Evolutionary conservation across 2,797 vertebrate genomes (phyloP), one percentile per base, ranked within the genome.

Genomic region (Myioborus miniatus): DNA sequence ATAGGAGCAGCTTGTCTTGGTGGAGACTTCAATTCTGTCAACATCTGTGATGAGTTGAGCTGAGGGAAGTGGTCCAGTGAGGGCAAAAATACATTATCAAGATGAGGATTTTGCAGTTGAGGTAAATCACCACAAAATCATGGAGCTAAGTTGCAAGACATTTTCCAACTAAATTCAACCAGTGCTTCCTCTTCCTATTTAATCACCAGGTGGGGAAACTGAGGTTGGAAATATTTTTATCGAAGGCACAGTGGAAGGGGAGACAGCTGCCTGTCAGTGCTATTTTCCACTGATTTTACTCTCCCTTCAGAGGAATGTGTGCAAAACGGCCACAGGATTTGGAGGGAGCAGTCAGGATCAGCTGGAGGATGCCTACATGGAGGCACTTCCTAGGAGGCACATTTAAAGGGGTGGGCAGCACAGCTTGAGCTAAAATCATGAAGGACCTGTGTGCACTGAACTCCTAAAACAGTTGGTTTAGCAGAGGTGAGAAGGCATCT

Each of bases 261-360:
- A 68, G 29, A 55, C 56, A 82, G 56, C 53, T 93, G 68, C 8
- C 34, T 36, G 34, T 24, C 37, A 56, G 70, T 20, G 67, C 18
- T 93, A 52, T 75, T 95, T 93, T 72, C 68, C 65, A 77, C 64
- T 81, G 58, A 34, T 82, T 95, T 93, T 67, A 77, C 62, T 44
- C 58, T 71, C 53, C 65, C 64, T 83, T 77, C 56, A 44, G 68
- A 87, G 62, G 74, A 96, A 84, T 53, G 80, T 76, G 34, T 18
- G 26, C 44, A 83, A 72, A 91, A 90, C 74, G 20, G 18, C 78
- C 74, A 24, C 8, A 15, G 58, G 16, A 62, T 23, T 32, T 52
- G 32, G 21, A 70, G 14, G 26, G 24, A 69, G 50, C 44, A 78
- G 72, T 43, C 43, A 43, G 13, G 10, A 75, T 81, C 46, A 87